Percentiles rank a stretch among this genome's conserved stretches.
phyloP scores from a whole-genome alignment of 2,797 vertebrate species.

The Hoplostethus atlanticus region DNA sequence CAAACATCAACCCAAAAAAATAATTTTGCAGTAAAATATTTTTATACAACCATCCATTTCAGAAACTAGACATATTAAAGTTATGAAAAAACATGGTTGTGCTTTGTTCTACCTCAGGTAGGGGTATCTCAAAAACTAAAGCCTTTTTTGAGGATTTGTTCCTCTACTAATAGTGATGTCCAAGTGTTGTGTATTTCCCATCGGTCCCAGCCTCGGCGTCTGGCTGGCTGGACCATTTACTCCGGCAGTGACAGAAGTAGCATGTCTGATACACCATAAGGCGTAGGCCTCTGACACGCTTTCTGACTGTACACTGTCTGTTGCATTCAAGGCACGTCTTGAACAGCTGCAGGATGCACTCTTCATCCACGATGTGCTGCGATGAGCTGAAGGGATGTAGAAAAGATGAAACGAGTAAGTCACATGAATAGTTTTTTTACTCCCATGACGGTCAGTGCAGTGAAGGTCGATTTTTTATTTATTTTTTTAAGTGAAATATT shows the following conservation, averaged over 20 bases:
- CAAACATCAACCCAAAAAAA: too few relatives aligned
- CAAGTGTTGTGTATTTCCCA: neutral
- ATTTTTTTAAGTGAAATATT: too few relatives aligned
- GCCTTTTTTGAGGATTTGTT: too few relatives aligned
- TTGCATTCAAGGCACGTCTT: conserved; percentile 29
- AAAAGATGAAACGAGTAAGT: neutral
- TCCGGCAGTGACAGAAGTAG: conserved; percentile 34
- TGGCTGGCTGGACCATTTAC: conserved; percentile 57
- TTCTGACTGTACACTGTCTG: conserved; percentile 38
- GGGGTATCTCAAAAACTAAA: too few relatives aligned
- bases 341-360: conserved; percentile 60
- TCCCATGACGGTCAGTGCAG: too few relatives aligned
- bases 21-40: too few relatives aligned
- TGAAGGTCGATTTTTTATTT: too few relatives aligned
- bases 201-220: conserved; percentile 1
- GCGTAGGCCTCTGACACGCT: conserved; percentile 46
- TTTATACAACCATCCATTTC: too few relatives aligned
- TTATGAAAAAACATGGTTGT: too few relatives aligned
- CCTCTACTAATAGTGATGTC: neutral
- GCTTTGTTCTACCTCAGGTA: too few relatives aligned
- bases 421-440: neutral
- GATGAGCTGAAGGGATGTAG: conserved; percentile 42
- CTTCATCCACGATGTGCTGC: conserved; percentile 56
- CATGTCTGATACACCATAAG: conserved; percentile 42
- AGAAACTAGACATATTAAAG: too few relatives aligned